A percentile compares a stretch with the other conserved stretches of the same genome.
Evolutionary conservation across 1,140 invertebrate genomes (phyloP).

Genomic region (Homarus americanus): DNA sequence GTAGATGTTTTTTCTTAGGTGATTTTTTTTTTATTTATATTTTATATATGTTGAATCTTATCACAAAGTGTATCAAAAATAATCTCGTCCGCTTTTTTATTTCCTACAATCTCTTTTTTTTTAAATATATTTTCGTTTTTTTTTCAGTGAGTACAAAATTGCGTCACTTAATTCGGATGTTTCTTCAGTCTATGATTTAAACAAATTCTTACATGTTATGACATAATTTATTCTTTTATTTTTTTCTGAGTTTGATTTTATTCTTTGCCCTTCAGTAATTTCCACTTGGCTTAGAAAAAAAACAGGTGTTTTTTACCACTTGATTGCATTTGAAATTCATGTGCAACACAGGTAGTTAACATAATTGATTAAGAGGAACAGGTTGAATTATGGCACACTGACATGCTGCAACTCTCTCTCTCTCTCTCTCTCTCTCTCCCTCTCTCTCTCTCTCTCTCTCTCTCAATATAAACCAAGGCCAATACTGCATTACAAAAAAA

Average conservation of each 20-base stretch:
- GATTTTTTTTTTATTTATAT: no score
- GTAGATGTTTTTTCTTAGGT: no score
- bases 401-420: not conserved
- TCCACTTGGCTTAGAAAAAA: conserved; percentile 8
- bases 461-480: no score
- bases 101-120: no score
- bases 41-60: no score
- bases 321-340: conserved; percentile 68
- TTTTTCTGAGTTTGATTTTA: not conserved
- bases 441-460: no score
- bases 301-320: conserved; percentile 52
- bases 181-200: conserved; percentile 1
- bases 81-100: no score
- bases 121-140: no score
- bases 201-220: not conserved
- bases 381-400: not conserved
- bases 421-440: not conserved
- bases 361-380: conserved; percentile 54
- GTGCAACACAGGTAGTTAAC: conserved; percentile 61
- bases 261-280: conserved; percentile 47
- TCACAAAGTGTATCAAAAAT: no score
- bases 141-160: no score
- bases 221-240: not conserved
- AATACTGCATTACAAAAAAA: no score
- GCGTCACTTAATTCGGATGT: no score